These are phyloP conservation scores for Polymixis flavicincta DNA, from an alignment of 2,888 invertebrate species.

Conservation along the genomic window DNA sequence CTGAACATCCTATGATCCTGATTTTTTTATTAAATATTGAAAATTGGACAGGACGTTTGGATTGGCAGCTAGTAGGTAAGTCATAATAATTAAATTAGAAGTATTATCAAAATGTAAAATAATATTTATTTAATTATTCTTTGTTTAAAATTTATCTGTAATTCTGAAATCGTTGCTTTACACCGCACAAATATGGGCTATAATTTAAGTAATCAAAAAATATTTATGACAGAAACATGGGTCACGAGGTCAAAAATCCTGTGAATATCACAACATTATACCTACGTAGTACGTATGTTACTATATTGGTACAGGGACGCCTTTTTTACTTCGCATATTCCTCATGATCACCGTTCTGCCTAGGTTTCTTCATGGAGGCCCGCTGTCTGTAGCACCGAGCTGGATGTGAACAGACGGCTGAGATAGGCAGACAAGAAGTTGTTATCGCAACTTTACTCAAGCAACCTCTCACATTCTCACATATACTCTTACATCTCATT, in stretches of 20 bases:
- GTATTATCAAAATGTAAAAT: too few species aligned
- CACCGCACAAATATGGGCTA: not conserved
- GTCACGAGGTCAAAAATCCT: not conserved
- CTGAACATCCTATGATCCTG: too few species aligned
- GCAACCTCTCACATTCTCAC: too few species aligned
- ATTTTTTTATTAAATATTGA: not conserved
- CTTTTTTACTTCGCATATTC: too few species aligned
- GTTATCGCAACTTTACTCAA: too few species aligned
- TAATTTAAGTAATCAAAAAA: not conserved
- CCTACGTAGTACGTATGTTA: not conserved
- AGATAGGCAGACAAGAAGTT: not conserved
- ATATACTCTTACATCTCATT: too few species aligned
- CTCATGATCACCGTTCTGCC: too few species aligned
- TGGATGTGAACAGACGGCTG: too few species aligned
- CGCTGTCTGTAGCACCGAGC: not conserved
- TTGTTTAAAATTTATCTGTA: not conserved
- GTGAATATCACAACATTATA: not conserved
- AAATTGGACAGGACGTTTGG: not conserved
- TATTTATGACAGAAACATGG: not conserved
- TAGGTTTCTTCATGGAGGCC: too few species aligned
- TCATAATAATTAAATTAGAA: not conserved
- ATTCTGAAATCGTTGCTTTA: not conserved
- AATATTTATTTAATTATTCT: not conserved
- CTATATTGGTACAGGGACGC: too few species aligned
- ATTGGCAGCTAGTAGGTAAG: not conserved